Evolutionary conservation across 2,888 invertebrate genomes (phyloP), one percentile per base, ranked within the genome.

Genomic region (Eurytoma californica): DNA sequence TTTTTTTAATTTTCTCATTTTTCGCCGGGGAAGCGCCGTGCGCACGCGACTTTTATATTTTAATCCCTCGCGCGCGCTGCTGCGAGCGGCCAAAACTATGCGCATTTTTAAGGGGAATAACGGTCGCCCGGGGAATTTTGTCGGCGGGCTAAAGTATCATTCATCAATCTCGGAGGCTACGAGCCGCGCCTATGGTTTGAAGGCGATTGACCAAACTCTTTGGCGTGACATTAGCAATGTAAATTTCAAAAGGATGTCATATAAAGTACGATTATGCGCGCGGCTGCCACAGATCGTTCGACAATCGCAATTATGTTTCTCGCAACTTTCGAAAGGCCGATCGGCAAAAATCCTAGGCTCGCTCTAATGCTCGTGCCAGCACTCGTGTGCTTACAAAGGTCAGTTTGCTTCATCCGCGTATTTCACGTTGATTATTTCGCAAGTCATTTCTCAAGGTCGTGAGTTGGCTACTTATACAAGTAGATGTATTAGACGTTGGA

Each of bases 1-100:
- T 76, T 61, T 80, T 77, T 63, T 77, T 55, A 70, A 73, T 77
- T 80, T 18, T 55, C n/a, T 28, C 60, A 30, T 69, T 66, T 65
- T 47, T 53, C n/a, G 30, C 20, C 20, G 65, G 60, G 55, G 24
- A 70, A 60, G 28, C n/a, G 18, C 28, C 0, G 28, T 61, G 18
- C 39, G 16, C 57, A 49, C 24, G 55, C 24, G 14, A 13, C 53
- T 13, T n/a, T 5, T 12, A 30, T 24, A 39, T 39, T 30, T 39
- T 18, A 47, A n/a, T 7, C 24, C 24, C 24, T 24, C 24, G 24
- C 24, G 24, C 24, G 24, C 24, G 24, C 24, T 2, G 24, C 28
- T 4, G 16, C 3, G n/a, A 39, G 9, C 20, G 0, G 51, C 18
- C 20, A 51, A 66, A 51, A 24, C 51, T 66, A 66, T 67, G 67